Evolutionary conservation across 2,113 vertebrate genomes (phyloP).

Genomic region (Vidua macroura): DNA sequence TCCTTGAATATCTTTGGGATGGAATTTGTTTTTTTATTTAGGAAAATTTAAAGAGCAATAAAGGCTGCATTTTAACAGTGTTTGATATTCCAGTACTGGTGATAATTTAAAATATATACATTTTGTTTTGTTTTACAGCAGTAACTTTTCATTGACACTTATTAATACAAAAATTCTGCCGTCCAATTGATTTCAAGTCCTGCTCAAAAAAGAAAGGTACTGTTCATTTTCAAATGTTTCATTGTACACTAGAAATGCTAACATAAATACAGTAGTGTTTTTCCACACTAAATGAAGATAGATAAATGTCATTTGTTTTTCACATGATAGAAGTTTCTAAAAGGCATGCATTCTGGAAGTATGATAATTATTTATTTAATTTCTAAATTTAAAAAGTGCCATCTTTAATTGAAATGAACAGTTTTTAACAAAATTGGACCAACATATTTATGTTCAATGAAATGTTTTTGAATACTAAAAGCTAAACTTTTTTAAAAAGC

Average conservation of each 20-base stretch:
- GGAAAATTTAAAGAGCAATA: constrained; percentile 55
- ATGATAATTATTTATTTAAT: neutral
- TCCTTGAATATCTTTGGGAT: constrained; percentile 47
- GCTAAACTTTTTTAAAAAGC: neutral
- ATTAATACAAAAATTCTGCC: constrained; percentile 54
- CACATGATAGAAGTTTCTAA: neutral
- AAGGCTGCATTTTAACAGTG: constrained; percentile 56
- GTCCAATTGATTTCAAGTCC: constrained; percentile 22
- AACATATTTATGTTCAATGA: neutral
- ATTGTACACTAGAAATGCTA: constrained; percentile 29
- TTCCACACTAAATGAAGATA: constrained; percentile 25
- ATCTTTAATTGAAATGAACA: neutral
- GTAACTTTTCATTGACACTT: constrained; percentile 42
- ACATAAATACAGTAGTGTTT: constrained; percentile 40
- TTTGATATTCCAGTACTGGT: constrained; percentile 57
- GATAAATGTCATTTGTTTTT: constrained; percentile 44
- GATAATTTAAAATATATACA: constrained; percentile 55
- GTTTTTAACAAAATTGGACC: neutral
- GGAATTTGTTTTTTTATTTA: constrained; percentile 65
- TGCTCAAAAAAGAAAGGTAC: constrained; percentile 41
- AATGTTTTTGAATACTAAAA: neutral
- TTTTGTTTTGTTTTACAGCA: constrained; percentile 63
- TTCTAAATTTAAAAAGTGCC: neutral
- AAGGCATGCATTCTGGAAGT: neutral
- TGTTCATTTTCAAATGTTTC: constrained; percentile 57